phyloP scores from a whole-genome alignment of 2,113 vertebrate genomes.

The Cololabis saira region DNA sequence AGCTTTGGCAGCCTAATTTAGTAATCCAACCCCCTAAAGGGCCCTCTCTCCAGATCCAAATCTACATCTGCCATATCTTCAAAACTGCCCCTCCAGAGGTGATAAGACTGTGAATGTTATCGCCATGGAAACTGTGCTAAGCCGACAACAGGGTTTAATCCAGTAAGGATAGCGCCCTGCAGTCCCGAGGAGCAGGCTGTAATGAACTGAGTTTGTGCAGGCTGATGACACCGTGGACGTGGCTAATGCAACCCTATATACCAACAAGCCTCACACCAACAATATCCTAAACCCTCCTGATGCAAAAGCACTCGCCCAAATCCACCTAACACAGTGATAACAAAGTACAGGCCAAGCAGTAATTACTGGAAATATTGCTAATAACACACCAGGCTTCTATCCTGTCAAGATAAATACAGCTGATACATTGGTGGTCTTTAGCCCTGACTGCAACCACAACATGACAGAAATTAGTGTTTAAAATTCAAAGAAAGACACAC shows the following conservation, averaged over 20 bases:
- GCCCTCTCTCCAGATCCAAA: constrained; percentile 18
- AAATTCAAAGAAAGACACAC: no score
- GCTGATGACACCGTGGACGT: constrained; percentile 29
- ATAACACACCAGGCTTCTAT: constrained; percentile 17
- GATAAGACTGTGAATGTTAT: constrained; percentile 46
- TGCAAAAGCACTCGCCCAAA: constrained; percentile 18
- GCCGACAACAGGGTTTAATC: constrained; percentile 59
- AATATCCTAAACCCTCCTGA: constrained; percentile 39
- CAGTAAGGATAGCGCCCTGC: constrained; percentile 8
- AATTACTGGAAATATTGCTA: constrained; percentile 7
- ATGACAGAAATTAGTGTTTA: no score
- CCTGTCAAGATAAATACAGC: constrained; percentile 14
- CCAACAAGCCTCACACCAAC: constrained; percentile 18
- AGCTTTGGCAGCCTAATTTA: constrained; percentile 10
- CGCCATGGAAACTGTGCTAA: constrained; percentile 58
- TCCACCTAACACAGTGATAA: constrained; percentile 18
- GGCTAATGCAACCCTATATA: constrained; percentile 30
- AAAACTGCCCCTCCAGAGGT: constrained; percentile 14
- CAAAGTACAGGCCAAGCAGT: constrained; percentile 4
- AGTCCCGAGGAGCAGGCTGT: constrained; percentile 32
- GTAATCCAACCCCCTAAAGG: not conserved
- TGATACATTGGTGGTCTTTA: constrained; percentile 14
- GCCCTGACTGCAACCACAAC: constrained; percentile 8
- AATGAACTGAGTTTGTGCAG: constrained; percentile 14
- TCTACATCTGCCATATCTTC: constrained; percentile 23